These are phyloP conservation scores for Lagocephalus sceleratus DNA, from an alignment of 2,797 vertebrate species.

Conservation along the genomic window DNA sequence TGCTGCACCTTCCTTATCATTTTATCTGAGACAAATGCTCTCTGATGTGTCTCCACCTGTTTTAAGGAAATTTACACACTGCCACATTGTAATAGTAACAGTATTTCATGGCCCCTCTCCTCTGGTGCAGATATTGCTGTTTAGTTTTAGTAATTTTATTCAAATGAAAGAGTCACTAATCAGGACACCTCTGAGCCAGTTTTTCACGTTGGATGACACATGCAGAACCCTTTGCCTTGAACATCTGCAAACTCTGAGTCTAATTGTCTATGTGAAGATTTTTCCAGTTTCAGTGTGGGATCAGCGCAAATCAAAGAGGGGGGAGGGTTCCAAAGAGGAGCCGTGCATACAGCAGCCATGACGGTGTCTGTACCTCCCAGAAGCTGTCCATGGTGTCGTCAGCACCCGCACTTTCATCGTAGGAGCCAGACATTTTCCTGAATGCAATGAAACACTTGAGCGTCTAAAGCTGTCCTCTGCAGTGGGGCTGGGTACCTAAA, in stretches of 20 bases:
- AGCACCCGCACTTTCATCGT: constrained; percentile 84
- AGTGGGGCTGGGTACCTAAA: constrained; percentile 77
- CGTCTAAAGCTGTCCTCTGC: constrained; percentile 71
- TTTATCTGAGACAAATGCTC: background rate
- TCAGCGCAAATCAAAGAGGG: constrained; percentile 1
- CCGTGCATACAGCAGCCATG: too few species aligned
- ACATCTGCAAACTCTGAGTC: background rate
- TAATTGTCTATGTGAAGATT: background rate
- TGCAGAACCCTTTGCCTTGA: background rate
- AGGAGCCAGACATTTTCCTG: constrained; percentile 91
- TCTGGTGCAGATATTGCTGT: background rate
- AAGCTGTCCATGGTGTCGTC: constrained; percentile 98
- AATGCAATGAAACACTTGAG: constrained; percentile 66
- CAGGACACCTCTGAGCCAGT: constrained; percentile 1
- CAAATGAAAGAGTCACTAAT: background rate
- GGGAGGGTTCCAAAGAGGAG: background rate
- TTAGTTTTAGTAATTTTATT: too few species aligned
- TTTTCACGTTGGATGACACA: background rate
- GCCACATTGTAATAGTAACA: background rate
- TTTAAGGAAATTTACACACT: background rate
- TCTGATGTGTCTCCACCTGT: background rate
- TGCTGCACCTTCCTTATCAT: background rate
- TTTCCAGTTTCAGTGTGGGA: constrained; percentile 4
- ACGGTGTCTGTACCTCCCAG: constrained; percentile 87
- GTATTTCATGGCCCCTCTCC: too few species aligned